Base-by-base conservation (phyloP, 1,140 invertebrate species). In the Xylocopa sonorina region DNA sequence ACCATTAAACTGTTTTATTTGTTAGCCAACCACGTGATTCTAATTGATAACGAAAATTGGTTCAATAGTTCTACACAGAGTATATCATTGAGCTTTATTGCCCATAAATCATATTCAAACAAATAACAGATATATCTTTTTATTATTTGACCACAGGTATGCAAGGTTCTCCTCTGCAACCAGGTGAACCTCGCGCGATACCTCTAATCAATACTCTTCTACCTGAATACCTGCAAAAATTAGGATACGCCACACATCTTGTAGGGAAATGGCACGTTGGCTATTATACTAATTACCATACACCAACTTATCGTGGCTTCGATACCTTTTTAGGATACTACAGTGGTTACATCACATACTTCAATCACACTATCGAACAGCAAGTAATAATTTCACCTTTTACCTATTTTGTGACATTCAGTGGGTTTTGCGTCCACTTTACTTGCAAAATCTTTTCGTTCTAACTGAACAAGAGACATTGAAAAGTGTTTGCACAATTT, bases 261-360 rank as follows among this genome's bases (percentile, higher is more conserved):
- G 75, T 93, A 7, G 93, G 93, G 34, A 94, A 94, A 86, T 94
- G 94, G 90, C 91, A 94, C 46, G 77, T 91, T 18, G 92, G 92
- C 6, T 93, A 92, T 78, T 80, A 85, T 29, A 87, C 87, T 0
- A 89, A 89, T 67, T 85, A 89, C 32, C 92, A 93, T 64, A 94
- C 94, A 0, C 95, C 95, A 3, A 93, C 93, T 0, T 81, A 90
- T 67, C 92, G 95, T 27, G 95, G 95, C 2, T 96, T 95, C 84
- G 94, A 96, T 78, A 91, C 92, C 0, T 95, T 95, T 88, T 94
- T 94, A 80, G 95, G 95, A 1, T 96, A 96, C 84, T 95, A 94
- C 91, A 93, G 91, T 78, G 95, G 95, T 7, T 93, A 93, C 66
- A 92, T 95, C 62, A 89, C 93, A 74, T 95, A 95, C 80, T 95